Evolutionary conservation across 2,888 invertebrate genomes (phyloP).

Genomic region (Spisula subtruncata): DNA sequence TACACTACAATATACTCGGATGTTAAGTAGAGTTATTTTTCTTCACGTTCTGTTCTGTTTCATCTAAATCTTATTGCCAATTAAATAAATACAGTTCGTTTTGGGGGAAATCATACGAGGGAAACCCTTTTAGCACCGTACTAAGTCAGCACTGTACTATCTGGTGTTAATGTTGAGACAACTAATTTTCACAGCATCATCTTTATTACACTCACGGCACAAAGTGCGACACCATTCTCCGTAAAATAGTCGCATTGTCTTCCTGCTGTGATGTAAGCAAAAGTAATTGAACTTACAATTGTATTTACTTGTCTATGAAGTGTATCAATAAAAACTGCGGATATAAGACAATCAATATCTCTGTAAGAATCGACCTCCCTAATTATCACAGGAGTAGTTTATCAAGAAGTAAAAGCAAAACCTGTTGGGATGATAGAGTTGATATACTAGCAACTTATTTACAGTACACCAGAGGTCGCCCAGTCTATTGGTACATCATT

Average conservation of each 20-base stretch:
- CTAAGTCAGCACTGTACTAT: background rate
- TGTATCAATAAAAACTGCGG: background rate
- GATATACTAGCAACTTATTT: too few relatives aligned
- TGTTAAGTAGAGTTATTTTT: too few relatives aligned
- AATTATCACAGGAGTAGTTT: background rate
- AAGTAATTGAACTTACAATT: background rate
- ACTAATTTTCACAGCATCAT: background rate
- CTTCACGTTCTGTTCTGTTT: too few relatives aligned
- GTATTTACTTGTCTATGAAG: background rate
- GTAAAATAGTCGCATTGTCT: background rate
- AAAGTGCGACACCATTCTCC: background rate
- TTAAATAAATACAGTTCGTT: too few relatives aligned
- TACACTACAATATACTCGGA: too few relatives aligned
- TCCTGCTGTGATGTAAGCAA: slow-evolving; percentile 3
- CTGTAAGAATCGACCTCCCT: background rate
- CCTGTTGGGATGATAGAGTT: too few relatives aligned
- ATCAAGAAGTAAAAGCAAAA: background rate
- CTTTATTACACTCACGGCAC: background rate
- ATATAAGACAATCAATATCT: background rate
- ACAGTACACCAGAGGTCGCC: too few relatives aligned
- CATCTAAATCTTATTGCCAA: too few relatives aligned
- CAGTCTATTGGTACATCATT: too few relatives aligned
- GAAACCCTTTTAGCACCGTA: background rate
- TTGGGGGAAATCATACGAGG: too few relatives aligned
- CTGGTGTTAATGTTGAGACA: background rate